These are phyloP conservation scores for Bucco capensis DNA, from an alignment of 2,113 vertebrate genomes.

Conservation along the genomic window DNA sequence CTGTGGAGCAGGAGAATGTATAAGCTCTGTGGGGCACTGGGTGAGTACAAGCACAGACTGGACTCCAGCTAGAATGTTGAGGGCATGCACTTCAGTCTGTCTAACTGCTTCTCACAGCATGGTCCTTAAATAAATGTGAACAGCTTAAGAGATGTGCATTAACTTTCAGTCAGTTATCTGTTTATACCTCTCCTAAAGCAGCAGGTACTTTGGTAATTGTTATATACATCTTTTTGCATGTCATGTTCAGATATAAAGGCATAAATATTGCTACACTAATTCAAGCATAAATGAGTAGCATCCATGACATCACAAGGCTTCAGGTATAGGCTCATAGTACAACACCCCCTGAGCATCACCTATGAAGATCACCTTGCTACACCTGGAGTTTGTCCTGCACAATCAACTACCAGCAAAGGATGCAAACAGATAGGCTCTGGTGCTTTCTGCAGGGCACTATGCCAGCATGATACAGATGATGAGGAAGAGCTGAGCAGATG, in stretches of 20 bases:
- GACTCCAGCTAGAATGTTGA: background rate
- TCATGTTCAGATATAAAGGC: conserved; percentile 31
- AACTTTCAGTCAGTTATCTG: background rate
- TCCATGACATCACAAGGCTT: conserved; percentile 1
- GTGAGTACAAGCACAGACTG: background rate
- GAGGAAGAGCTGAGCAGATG: background rate
- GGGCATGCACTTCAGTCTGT: background rate
- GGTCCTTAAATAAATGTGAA: background rate
- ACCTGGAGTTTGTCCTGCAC: background rate
- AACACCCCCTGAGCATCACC: background rate
- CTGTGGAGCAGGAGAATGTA: background rate
- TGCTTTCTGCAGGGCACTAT: background rate
- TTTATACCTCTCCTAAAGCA: conserved; percentile 27
- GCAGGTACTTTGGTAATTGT: background rate
- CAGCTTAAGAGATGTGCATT: background rate
- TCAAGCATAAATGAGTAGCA: conserved; percentile 28
- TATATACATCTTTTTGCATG: background rate
- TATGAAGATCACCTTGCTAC: background rate
- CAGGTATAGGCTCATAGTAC: conserved; percentile 7
- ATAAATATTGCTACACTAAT: conserved; percentile 44
- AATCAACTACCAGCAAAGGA: background rate
- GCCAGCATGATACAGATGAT: background rate
- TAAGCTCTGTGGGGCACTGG: background rate
- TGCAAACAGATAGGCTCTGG: background rate
- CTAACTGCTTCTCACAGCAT: background rate